Conservation (phyloP, 1,140 invertebrate genomes). For the Drosophila ohnishii region DNA sequence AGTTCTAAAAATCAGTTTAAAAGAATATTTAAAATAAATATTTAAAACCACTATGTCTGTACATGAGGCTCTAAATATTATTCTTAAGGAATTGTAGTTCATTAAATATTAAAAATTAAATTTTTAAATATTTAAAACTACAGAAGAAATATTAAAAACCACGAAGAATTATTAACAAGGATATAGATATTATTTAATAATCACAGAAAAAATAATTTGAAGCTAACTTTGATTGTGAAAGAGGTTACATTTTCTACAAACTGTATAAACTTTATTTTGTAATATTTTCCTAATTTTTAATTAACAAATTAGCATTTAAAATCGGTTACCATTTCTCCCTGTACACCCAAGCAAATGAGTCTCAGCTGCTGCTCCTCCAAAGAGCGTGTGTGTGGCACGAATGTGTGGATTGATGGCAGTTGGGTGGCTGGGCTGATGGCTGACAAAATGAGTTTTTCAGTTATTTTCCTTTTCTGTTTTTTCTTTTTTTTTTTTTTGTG, state of each 20-base stretch:
- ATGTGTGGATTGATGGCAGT: constrained; percentile 45
- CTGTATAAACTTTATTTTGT: too few relatives aligned
- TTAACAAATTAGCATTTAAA: neutral
- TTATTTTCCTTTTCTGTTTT: constrained; percentile 40
- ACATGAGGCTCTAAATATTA: too few relatives aligned
- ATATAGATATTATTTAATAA: neutral
- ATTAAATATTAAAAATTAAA: too few relatives aligned
- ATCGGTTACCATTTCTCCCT: neutral
- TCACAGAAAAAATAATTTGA: neutral
- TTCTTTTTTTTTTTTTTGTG: constrained; percentile 17
- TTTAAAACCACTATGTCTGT: too few relatives aligned
- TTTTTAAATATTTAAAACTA: neutral
- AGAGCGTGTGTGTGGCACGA: constrained; percentile 16
- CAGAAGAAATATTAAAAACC: too few relatives aligned
- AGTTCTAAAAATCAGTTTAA: too few relatives aligned
- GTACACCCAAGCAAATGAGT: constrained; percentile 23
- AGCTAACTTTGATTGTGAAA: neutral
- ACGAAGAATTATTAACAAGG: too few relatives aligned
- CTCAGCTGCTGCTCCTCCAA: constrained; percentile 27
- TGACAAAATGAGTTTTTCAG: constrained; percentile 77
- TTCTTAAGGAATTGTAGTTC: too few relatives aligned
- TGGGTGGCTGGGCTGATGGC: constrained; percentile 37
- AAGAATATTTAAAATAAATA: too few relatives aligned
- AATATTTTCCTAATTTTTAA: neutral
- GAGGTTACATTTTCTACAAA: too few relatives aligned